phyloP scores from a whole-genome alignment of 2,113 vertebrate genomes.

The Myotis brandtii region DNA sequence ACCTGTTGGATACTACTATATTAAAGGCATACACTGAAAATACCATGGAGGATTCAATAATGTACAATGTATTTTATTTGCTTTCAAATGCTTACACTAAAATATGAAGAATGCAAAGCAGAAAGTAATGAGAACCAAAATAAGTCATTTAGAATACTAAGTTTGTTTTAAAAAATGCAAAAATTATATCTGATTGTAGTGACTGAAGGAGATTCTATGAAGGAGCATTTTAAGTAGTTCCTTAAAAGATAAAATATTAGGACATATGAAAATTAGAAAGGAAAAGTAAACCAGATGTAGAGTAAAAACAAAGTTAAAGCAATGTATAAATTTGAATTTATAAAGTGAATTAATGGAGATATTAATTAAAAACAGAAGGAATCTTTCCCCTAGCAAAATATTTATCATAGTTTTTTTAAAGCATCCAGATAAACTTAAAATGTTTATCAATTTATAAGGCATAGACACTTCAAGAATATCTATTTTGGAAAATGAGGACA shows the following conservation, averaged over 20 bases:
- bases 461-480: background rate
- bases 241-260: background rate
- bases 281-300: background rate
- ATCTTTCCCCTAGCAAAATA: background rate
- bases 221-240: background rate
- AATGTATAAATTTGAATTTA: slow-evolving; percentile 29
- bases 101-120: background rate
- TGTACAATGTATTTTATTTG: slow-evolving; percentile 17
- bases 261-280: background rate
- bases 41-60: background rate
- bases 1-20: background rate
- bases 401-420: background rate
- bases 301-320: background rate
- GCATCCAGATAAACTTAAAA: background rate
- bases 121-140: background rate
- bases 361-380: background rate
- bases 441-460: background rate
- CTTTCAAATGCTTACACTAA: background rate
- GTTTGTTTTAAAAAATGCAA: background rate
- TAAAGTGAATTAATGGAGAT: background rate
- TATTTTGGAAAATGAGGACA: background rate
- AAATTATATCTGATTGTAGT: background rate
- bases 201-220: background rate
- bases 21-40: slow-evolving; percentile 12
- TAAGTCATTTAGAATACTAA: background rate